Conservation (phyloP, 2,888 invertebrate species). For the Incurvaria masculella region DNA sequence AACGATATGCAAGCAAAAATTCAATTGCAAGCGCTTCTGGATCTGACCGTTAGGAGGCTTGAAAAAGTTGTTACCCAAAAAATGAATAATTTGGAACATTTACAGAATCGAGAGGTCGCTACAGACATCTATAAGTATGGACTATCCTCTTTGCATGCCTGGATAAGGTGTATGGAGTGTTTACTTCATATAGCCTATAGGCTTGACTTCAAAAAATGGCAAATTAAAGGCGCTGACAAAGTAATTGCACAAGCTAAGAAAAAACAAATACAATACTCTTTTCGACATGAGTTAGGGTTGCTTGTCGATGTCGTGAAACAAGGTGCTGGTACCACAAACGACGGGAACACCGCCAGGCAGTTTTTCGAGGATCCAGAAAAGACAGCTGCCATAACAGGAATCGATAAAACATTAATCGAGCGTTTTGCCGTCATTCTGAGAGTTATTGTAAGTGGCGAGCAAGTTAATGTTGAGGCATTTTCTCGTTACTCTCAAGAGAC, state of each 20-base stretch:
- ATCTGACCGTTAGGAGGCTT: constrained; percentile 2
- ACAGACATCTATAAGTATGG: constrained; percentile 15
- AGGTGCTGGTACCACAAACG: constrained; percentile 11
- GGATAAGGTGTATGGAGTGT: constrained; percentile 20
- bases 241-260: constrained; percentile 10
- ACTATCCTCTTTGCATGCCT: constrained; percentile 17
- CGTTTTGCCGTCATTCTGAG: neutral
- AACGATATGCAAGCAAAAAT: neutral
- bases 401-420: neutral
- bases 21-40: neutral
- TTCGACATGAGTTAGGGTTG: constrained; percentile 10
- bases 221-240: constrained; percentile 15
- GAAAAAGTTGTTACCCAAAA: constrained; percentile 1
- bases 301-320: constrained; percentile 11
- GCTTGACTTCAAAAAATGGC: constrained; percentile 15
- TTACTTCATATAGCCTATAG: constrained; percentile 15
- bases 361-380: constrained; percentile 10
- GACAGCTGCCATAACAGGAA: constrained; percentile 7
- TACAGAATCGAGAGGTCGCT: constrained; percentile 11
- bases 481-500: constrained; percentile 1
- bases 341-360: constrained; percentile 12
- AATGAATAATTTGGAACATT: constrained; percentile 15
- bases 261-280: constrained; percentile 12
- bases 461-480: too few species aligned
- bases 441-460: neutral